These are phyloP conservation scores for Eupithecia inturbata DNA, from an alignment of 2,888 invertebrate genomes.

Conservation along the genomic window DNA sequence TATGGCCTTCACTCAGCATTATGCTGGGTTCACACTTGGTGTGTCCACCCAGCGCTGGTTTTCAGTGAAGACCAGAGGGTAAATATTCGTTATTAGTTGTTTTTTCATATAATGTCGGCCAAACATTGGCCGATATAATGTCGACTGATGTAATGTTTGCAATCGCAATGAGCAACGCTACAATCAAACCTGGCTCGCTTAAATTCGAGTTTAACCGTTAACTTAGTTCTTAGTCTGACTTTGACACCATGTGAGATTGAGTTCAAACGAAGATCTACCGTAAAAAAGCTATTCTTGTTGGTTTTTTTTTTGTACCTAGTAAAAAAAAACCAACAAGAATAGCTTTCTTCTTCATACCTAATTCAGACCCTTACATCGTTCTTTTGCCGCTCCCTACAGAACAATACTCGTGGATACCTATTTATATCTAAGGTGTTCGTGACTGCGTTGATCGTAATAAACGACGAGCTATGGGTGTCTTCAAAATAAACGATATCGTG, in stretches of 20 bases:
- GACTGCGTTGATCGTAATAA: conserved; percentile 1
- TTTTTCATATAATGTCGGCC: not conserved
- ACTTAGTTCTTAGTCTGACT: too few species aligned
- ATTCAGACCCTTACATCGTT: not conserved
- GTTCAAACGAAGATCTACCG: not conserved
- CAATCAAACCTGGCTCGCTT: not conserved
- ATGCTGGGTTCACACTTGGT: too few species aligned
- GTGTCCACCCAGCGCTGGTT: too few species aligned
- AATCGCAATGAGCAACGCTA: not conserved
- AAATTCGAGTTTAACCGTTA: not conserved
- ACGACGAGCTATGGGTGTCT: conserved; percentile 1
- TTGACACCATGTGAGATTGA: not conserved
- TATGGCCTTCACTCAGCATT: too few species aligned
- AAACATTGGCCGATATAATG: too few species aligned
- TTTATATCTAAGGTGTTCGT: conserved; percentile 3
- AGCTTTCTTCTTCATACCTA: not conserved
- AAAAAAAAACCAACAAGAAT: too few species aligned
- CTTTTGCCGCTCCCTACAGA: not conserved
- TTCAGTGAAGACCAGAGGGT: too few species aligned
- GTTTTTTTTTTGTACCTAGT: too few species aligned
- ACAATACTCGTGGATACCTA: not conserved
- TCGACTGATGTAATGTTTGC: too few species aligned
- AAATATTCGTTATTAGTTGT: not conserved
- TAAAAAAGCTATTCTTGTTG: not conserved
- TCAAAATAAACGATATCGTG: conserved; percentile 29